phyloP scores from a whole-genome alignment of 2,113 vertebrate genomes.

The Sphyrna mokarran region DNA sequence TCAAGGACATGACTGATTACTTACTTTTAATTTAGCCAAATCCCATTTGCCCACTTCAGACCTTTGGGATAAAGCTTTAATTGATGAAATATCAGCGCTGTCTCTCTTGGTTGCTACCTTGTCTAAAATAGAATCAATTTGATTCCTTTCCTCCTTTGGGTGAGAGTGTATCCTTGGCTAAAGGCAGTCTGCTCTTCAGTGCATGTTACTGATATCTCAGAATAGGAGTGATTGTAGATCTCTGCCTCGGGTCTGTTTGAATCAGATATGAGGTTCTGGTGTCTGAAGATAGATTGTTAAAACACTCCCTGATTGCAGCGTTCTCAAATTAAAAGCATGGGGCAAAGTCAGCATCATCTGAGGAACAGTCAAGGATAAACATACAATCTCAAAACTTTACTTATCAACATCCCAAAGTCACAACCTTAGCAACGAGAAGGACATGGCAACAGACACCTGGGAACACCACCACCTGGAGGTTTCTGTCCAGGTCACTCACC shows the following conservation, averaged over 20 bases:
- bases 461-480: background rate
- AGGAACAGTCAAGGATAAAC: too few species aligned
- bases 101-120: constrained; percentile 1
- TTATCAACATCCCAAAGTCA: too few species aligned
- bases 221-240: background rate
- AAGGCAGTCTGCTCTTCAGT: background rate
- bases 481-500: too few species aligned
- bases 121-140: constrained; percentile 34
- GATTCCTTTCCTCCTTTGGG: background rate
- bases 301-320: background rate
- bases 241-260: background rate
- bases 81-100: constrained; percentile 17
- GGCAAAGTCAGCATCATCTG: background rate
- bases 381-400: too few species aligned
- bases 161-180: background rate
- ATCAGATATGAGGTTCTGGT: background rate
- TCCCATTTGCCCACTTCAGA: background rate
- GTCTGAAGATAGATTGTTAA: background rate
- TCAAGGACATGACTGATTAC: constrained; percentile 34
- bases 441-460: background rate
- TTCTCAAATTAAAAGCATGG: background rate
- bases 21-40: constrained; percentile 33
- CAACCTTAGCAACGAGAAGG: background rate
- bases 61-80: constrained; percentile 17
- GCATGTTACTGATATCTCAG: too few species aligned